These are phyloP conservation scores for Chloroceryle amazona DNA, from an alignment of 2,797 vertebrate species.

Conservation along the genomic window DNA sequence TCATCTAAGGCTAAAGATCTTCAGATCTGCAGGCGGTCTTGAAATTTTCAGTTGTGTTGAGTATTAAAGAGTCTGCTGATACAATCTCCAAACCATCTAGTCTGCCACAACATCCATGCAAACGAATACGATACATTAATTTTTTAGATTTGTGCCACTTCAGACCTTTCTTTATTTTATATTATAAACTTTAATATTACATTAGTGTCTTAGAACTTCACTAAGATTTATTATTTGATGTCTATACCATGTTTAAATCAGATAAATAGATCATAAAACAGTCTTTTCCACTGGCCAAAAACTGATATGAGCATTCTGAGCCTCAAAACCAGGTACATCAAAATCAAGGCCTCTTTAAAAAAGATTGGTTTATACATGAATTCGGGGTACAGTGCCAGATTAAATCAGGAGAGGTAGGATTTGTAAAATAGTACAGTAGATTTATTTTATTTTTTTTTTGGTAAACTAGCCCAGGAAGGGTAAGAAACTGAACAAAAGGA, in stretches of 20 bases:
- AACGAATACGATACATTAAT: background rate
- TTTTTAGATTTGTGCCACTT: background rate
- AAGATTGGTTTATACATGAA: background rate
- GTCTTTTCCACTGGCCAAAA: background rate
- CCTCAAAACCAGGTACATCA: background rate
- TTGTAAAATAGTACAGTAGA: background rate
- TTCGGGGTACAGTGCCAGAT: background rate
- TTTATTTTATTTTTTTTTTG: background rate
- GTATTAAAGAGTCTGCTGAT: background rate
- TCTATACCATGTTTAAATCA: background rate
- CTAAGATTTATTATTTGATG: background rate
- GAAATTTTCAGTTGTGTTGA: background rate
- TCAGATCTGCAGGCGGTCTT: background rate
- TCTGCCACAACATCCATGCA: background rate
- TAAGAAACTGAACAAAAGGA: constrained; percentile 57
- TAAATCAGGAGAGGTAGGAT: background rate
- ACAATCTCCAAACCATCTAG: background rate
- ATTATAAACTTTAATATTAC: background rate
- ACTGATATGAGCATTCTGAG: background rate
- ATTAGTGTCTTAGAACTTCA: background rate
- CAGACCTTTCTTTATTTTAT: background rate
- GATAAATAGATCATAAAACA: background rate
- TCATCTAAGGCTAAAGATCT: background rate
- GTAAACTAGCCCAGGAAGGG: background rate
- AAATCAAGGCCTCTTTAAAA: background rate